Base-by-base conservation (phyloP, 2,797 vertebrate species). In the Gadopsis bispinosus region DNA sequence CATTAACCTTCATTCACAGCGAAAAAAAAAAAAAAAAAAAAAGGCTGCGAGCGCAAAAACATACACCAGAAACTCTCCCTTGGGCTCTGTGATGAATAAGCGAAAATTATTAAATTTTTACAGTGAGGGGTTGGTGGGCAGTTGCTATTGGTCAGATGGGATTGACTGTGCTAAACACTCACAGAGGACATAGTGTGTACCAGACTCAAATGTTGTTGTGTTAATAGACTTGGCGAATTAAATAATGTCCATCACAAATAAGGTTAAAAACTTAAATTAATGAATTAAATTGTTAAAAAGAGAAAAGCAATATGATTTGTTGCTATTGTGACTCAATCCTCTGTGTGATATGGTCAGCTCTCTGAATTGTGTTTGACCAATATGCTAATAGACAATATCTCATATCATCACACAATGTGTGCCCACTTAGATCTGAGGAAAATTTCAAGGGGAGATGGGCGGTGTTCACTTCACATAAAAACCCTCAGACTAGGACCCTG, bases 1-100 rank as follows among this genome's bases (percentile, higher is more conserved):
- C 75, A 92, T 91, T 92, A 89, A 93, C 87, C 87, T 89, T 84
- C 77, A 85, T 81, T 90, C 78, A 87, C 69, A 87, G 88, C 75
- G 87, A 89, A 91, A 87, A 85, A 88, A 89, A 91, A 87, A 85
- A 84, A 87, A 26, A 26, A 26, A 26, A 88, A 89, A 91, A 87
- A 85, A 84, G 86, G 69, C 81, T 80, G 77, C n/a, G 29, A 87
- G 77, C 63, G 6, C 22, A 58, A 74, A 81, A 85, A 76, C 41
- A 73, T 60, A 77, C 58, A 67, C 50, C 65, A 59, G 19, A 83
- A 88, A 76, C 73, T 73, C 67, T 84, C 69, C 69, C 65, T 22
- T 29, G 54, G 60, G 87, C 75, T 80, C 80, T 79, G 65, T 54
- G 76, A 72, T 73, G 78, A 86, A 81, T 80, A 67, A 75, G 45